Evolutionary conservation across 2,888 invertebrate species (phyloP), one percentile per base, ranked within the genome.

Genomic region (Vesta saturnalis): DNA sequence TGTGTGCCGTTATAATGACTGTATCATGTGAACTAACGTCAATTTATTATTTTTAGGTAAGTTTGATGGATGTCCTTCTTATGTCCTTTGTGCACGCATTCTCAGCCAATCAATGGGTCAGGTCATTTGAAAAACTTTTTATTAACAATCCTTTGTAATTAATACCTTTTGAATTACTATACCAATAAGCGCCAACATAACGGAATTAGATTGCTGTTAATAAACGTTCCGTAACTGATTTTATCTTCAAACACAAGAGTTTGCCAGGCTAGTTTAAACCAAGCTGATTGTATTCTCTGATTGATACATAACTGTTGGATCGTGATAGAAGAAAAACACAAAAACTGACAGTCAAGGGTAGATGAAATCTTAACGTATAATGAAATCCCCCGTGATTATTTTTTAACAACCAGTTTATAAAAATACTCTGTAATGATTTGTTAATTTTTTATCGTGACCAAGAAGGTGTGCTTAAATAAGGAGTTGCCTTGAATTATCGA

Each of bases 131-230:
- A 8, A 3, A 39, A 10, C 39, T n/a, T 39, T 39, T 39, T 39
- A 39, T n/a, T 39, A 39, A 39, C 39, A 39, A 39, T 39, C 39
- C 39, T n/a, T 8, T n/a, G 39, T 39, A 39, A 39, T 4, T 39
- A 39, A 39, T 39, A 39, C 8, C 39, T 39, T 39, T 39, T 2
- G 39, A 39, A 39, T 39, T 39, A n/a, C n/a, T n/a, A 39, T 39
- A 39, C 39, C 39, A 39, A 39, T 39, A 39, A 39, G 39, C 39
- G 39, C 39, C n/a, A 39, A 8, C 8, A 39, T 39, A 39, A 39
- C 39, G 39, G 39, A 39, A 39, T 39, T 39, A 39, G 39, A 39
- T 39, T 39, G 39, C 39, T 39, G 39, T 39, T 39, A 39, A 39
- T 39, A 39, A 39, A 39, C 39, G 39, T 39, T 39, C 39, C 39